Base-by-base conservation (phyloP, 2,113 vertebrate species). In the Pelmatolapia mariae region DNA sequence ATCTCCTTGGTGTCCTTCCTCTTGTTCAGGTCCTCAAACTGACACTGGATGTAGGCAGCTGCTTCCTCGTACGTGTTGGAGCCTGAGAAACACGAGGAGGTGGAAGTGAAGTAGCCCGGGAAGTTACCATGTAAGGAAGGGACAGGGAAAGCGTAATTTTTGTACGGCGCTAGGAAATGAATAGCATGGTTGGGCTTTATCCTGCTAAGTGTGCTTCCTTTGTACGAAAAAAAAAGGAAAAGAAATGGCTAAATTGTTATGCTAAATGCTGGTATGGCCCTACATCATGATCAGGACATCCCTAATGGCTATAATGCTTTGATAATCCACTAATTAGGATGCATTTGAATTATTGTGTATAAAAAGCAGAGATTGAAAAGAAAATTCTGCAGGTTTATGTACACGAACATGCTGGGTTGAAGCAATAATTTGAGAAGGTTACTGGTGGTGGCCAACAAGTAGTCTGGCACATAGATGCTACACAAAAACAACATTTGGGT, bases 1-100 rank as follows among this genome's bases (percentile, higher is more conserved):
- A 99, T 99, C 96, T 99, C 98, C 95, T 99, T 99, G 22, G 98
- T 99, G 96, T 99, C 98, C 96, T 99, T 99, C 94, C 98, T 96
- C 95, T 99, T 99, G 96, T 99, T 99, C 94, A 99, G 96, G 90
- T 99, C 99, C 95, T 99, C 98, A 88, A 99, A 99, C 91, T 99
- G 98, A 96, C 98, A 99, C 33, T 99, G 98, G 91, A 99, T 99
- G 92, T 98, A 99, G 29, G 98, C 98, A 9, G 99, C 99, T 53
- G 98, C 98, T 91, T 99, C 98, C 96, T 99, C 98, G 0, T 99
- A 99, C 8, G 99, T 99, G 94, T 99, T 99, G 81, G 98, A 98
- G 86, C 99, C 99, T 99, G 87, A 8, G 52, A 36, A n/a, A 61
- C 43, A 38, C 5, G 8, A 19, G 24, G 24, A 59, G 36, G 36